These are phyloP conservation scores for Acrossocheilus fasciatus DNA, from an alignment of 2,797 vertebrate genomes.

Conservation along the genomic window DNA sequence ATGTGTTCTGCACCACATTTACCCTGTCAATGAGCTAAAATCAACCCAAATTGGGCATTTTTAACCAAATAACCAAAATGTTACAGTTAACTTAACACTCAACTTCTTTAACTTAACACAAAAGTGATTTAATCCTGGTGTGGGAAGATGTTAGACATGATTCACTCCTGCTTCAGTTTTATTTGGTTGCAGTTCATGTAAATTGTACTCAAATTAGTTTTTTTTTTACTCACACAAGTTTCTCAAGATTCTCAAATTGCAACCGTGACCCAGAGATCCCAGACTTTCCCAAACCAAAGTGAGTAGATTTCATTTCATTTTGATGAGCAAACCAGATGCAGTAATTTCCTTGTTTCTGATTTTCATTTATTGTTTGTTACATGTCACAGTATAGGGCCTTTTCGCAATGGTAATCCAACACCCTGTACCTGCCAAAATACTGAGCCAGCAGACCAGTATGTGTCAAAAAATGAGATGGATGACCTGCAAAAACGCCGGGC, in stretches of 20 bases:
- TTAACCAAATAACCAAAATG: neutral
- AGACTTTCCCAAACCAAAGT: slow-evolving; percentile 11
- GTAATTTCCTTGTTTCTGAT: neutral
- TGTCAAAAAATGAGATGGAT: neutral
- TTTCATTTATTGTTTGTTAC: neutral
- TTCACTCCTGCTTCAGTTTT: neutral
- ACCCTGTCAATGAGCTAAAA: too few relatives aligned
- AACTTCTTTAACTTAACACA: neutral
- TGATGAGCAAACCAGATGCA: neutral
- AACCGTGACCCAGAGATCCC: too few relatives aligned
- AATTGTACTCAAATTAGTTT: neutral
- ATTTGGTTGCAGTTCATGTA: neutral
- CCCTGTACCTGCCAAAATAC: neutral
- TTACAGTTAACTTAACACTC: neutral
- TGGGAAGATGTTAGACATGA: neutral
- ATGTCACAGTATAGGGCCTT: slow-evolving; percentile 12
- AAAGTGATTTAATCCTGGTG: neutral
- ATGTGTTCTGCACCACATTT: too few relatives aligned
- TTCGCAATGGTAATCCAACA: neutral
- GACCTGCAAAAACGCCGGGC: neutral
- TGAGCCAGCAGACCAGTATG: neutral
- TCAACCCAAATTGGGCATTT: too few relatives aligned
- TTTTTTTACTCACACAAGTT: neutral
- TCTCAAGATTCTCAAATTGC: neutral
- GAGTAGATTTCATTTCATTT: neutral